A percentile compares a stretch with the other conserved stretches of the same genome.
Conservation (phyloP, 2,113 vertebrate genomes). For the Turnix velox region DNA sequence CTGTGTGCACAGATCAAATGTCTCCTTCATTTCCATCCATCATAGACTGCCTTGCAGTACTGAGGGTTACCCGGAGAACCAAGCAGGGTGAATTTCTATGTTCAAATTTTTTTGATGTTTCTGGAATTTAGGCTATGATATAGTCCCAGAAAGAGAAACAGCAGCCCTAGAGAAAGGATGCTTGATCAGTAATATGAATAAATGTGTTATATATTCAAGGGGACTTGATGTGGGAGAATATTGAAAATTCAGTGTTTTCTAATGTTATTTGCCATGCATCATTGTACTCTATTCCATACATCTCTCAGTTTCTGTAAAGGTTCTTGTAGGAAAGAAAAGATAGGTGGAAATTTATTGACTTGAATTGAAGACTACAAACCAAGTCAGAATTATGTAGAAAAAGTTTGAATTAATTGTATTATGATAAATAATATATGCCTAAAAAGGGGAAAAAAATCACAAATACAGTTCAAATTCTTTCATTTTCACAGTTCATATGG, state of each 20-base stretch:
- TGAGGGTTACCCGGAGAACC: background rate
- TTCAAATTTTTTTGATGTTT: background rate
- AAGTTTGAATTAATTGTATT: background rate
- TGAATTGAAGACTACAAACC: background rate
- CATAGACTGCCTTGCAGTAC: fast-evolving
- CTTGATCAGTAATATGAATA: background rate
- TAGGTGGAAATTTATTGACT: background rate
- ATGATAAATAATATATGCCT: background rate
- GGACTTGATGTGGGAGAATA: background rate
- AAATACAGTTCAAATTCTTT: background rate
- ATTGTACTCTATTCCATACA: background rate
- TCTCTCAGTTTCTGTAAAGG: background rate
- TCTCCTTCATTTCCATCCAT: background rate
- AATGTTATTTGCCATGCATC: background rate
- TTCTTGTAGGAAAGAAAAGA: background rate
- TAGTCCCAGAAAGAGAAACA: background rate
- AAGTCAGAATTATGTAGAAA: background rate
- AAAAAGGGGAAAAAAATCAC: background rate
- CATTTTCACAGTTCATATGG: background rate
- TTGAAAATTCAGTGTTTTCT: background rate
- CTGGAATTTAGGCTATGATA: background rate
- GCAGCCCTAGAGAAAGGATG: background rate
- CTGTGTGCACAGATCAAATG: background rate
- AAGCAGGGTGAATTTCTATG: fast-evolving
- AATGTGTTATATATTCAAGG: background rate